Base-by-base conservation (phyloP, 2,888 invertebrate species). In the Melitaea athalia region DNA sequence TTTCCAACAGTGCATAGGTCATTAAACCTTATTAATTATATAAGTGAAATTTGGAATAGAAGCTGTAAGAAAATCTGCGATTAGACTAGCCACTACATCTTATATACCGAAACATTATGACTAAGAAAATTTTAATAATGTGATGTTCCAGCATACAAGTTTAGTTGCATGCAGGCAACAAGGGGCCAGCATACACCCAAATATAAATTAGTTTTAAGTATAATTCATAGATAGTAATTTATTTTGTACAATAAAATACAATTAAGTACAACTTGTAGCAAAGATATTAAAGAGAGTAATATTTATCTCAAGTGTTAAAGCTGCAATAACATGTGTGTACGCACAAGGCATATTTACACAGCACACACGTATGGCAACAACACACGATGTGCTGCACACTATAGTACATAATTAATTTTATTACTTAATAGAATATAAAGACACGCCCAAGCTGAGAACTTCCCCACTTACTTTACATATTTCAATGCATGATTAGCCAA, bases 221-320 rank as follows among this genome's bases (percentile, higher is more conserved):
- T 91, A 89, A 89, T 89, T 91, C 83, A 92, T 92, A 92, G 91
- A 89, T 92, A 92, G 88, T 92, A 91, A 89, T 91, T 91, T 94
- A 94, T 94, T 94, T 95, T 94, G 94, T 95, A 95, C 94, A 94
- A 94, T 94, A 93, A 93, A 94, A 93, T 93, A 91, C 91, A 93
- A 93, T 94, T 94, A 94, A 94, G 94, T 94, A 94, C 94, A 94
- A 94, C 93, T 94, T 93, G 94, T 94, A 94, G 94, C 94, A 94
- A 94, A 94, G 93, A 94, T 93, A 93, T 94, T 91, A 92, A 93
- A 92, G 92, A 93, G 93, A 93, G 88, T 93, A 92, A 92, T 92
- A 92, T 90, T 89, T 89, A 90, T 90, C 86, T 89, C 87, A 89
- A 89, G 91, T 91, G 92, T 92, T 90, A 89, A 92, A 92, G 92